These are phyloP conservation scores for Maniola jurtina DNA, from an alignment of 1,140 invertebrate genomes.

Conservation along the genomic window DNA sequence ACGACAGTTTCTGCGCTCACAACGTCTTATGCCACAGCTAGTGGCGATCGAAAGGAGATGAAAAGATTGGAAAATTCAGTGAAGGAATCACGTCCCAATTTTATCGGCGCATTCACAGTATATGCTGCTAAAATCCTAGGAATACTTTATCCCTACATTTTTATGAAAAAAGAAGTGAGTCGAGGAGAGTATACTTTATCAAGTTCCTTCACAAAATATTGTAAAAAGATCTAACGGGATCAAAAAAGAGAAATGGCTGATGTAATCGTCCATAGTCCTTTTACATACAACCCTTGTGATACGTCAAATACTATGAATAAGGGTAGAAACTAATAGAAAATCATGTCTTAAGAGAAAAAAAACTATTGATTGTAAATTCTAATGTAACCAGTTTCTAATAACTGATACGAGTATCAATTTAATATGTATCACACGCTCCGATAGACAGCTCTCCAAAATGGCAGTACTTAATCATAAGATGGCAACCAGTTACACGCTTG, in stretches of 20 bases:
- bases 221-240: not conserved
- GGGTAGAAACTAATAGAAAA: too few species aligned
- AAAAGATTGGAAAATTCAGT: conserved; percentile 64
- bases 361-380: too few species aligned
- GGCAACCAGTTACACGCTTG: conserved; percentile 48
- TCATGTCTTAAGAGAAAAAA: too few species aligned
- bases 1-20: conserved; percentile 62
- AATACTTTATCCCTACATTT: conserved; percentile 15
- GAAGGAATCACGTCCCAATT: conserved; percentile 68
- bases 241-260: too few species aligned
- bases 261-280: too few species aligned
- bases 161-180: not conserved
- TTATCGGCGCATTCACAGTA: conserved; percentile 47
- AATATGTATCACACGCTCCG: conserved; percentile 15
- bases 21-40: conserved; percentile 38
- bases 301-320: too few species aligned
- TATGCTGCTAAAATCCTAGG: conserved; percentile 24
- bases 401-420: too few species aligned
- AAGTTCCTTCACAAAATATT: conserved; percentile 8
- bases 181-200: not conserved
- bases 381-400: too few species aligned
- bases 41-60: conserved; percentile 51
- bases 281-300: too few species aligned
- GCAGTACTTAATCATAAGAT: conserved; percentile 51
- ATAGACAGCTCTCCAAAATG: conserved; percentile 47